Conservation (phyloP, 2,797 vertebrate species). For the Sus cebifrons region DNA sequence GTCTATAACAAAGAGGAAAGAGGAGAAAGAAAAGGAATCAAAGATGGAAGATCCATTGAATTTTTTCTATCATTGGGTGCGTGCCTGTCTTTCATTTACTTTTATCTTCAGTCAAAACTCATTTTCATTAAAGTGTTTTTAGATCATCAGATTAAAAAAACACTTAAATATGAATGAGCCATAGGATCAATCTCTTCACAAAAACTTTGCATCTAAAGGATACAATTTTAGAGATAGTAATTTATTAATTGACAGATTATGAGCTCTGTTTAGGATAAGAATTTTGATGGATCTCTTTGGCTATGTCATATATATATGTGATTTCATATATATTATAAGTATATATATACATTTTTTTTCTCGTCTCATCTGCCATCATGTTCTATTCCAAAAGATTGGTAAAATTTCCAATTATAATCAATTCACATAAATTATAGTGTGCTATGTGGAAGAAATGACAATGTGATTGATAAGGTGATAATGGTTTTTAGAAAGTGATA, state of each 20-base stretch:
- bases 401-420: neutral
- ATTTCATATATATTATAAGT: no score
- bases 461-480: neutral
- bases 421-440: neutral
- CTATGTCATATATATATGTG: neutral
- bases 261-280: neutral
- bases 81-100: neutral
- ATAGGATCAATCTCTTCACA: neutral
- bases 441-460: neutral
- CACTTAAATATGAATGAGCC: neutral
- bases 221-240: neutral
- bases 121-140: neutral
- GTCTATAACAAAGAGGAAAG: neutral
- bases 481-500: constrained; percentile 7
- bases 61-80: neutral
- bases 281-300: neutral
- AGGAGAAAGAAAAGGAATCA: neutral
- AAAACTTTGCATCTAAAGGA: neutral
- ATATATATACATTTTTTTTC: no score
- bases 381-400: neutral
- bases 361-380: no score
- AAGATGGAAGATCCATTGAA: neutral
- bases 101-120: constrained; percentile 21
- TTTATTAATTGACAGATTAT: neutral
- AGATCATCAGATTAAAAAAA: constrained; percentile 15